Percentiles rank a stretch among this genome's conserved stretches.
Conservation (phyloP, 2,888 invertebrate genomes). For the Eristalis arbustorum region DNA sequence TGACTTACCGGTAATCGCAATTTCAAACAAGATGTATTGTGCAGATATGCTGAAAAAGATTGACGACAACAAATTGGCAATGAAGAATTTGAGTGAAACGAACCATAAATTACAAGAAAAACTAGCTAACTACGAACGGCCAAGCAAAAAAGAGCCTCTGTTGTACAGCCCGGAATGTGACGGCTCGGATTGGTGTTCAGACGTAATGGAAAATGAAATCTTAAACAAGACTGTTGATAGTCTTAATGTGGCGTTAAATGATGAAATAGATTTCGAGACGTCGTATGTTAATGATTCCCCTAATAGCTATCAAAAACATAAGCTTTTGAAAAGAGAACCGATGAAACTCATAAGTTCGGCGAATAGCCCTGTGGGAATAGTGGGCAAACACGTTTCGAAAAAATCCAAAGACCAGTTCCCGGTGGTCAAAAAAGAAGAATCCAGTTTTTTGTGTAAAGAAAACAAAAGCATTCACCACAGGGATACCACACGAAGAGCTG, state of each 20-base stretch:
- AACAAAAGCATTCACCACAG: not conserved
- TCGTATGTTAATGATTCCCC: constrained; percentile 63
- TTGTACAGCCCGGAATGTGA: not conserved
- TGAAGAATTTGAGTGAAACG: not conserved
- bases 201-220: not conserved
- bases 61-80: not conserved
- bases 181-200: not conserved
- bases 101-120: not conserved
- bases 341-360: constrained; percentile 42
- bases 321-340: constrained; percentile 45
- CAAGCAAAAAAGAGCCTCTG: not conserved
- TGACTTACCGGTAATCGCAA: not conserved
- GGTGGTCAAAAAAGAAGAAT: not conserved
- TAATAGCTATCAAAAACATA: constrained; percentile 11
- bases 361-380: not conserved
- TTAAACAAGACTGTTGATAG: constrained; percentile 31
- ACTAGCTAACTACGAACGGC: not conserved
- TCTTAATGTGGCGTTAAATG: constrained; percentile 76
- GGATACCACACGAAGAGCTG: not conserved
- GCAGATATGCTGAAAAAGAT: not conserved
- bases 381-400: not conserved
- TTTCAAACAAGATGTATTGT: too few species aligned
- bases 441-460: constrained; percentile 33
- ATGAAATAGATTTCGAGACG: constrained; percentile 72
- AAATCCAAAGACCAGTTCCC: not conserved